phyloP scores from a whole-genome alignment of 2,113 vertebrate genomes.

The Pteruthius melanotis region DNA sequence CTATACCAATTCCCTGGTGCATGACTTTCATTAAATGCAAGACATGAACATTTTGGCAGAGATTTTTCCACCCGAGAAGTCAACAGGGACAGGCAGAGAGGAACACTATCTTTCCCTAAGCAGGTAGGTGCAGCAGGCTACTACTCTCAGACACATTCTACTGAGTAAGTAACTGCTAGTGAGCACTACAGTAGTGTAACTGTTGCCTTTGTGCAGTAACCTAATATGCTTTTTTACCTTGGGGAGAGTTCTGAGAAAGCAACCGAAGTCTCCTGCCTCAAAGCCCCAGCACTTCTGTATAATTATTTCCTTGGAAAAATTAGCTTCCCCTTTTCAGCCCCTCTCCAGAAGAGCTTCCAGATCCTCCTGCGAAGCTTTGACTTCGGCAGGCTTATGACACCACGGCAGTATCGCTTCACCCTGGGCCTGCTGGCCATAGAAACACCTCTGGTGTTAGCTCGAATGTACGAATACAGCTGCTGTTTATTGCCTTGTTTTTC shows the following conservation, averaged over 20 bases:
- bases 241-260: neutral
- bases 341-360: neutral
- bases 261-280: neutral
- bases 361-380: neutral
- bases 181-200: neutral
- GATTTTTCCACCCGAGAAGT: neutral
- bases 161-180: neutral
- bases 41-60: neutral
- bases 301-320: neutral
- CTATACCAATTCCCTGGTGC: neutral
- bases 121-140: neutral
- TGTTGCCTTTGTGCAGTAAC: neutral
- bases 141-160: neutral
- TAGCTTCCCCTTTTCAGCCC: neutral
- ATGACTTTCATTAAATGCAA: neutral
- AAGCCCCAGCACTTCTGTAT: neutral
- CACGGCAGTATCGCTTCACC: neutral
- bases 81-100: neutral
- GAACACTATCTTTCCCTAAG: neutral
- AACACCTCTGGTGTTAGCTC: neutral
- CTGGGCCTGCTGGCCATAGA: neutral
- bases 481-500: conserved; percentile 61
- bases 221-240: neutral
- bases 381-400: neutral
- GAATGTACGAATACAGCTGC: neutral